Percentiles rank a stretch among this genome's conserved stretches.
phyloP scores from a whole-genome alignment of 2,888 invertebrate genomes.

The Drosophila paranaensis region DNA sequence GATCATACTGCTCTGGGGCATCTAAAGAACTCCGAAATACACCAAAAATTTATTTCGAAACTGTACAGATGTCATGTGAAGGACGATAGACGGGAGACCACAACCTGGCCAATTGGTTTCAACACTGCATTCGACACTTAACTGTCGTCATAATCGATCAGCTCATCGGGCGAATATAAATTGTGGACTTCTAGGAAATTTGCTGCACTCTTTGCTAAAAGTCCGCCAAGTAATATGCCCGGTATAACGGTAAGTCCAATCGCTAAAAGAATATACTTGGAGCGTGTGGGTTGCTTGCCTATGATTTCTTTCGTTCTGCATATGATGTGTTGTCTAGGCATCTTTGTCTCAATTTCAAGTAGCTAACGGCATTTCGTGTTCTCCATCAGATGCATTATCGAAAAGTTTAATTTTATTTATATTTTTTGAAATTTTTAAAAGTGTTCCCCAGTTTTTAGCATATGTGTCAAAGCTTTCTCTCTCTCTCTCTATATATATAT shows the following conservation, averaged over 20 bases:
- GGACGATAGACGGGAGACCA: too few species aligned
- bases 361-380: constrained; percentile 8
- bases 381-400: neutral
- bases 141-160: constrained; percentile 9
- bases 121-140: neutral
- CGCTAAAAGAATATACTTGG: neutral
- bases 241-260: constrained; percentile 28
- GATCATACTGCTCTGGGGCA: neutral
- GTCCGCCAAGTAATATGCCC: constrained; percentile 20
- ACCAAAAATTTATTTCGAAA: neutral
- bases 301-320: neutral
- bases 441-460: neutral
- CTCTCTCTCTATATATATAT: too few species aligned
- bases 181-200: constrained; percentile 18
- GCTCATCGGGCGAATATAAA: constrained; percentile 11
- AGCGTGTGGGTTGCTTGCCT: constrained; percentile 6
- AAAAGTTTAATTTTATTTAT: neutral
- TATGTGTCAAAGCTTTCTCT: constrained; percentile 50
- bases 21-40: neutral
- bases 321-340: neutral
- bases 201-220: constrained; percentile 28
- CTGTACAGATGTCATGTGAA: neutral
- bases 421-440: neutral
- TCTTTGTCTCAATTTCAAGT: neutral
- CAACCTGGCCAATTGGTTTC: neutral